Conservation (phyloP, 2,113 vertebrate species). For the Oncorhynchus keta region DNA sequence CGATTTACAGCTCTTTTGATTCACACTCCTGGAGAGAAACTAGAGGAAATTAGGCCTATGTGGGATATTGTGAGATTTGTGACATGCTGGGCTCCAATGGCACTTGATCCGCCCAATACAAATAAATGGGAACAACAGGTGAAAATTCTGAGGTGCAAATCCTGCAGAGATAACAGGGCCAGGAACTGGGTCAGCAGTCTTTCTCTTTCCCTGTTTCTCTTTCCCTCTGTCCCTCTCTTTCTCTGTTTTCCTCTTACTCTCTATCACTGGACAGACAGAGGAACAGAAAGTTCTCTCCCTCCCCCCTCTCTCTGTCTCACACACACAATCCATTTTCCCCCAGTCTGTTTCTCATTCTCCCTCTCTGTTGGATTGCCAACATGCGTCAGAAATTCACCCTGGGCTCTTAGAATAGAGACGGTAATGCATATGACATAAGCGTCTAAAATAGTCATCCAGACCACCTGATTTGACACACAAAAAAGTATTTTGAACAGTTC, state of each 20-base stretch:
- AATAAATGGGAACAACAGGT: slow-evolving; percentile 44
- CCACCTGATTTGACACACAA: slow-evolving; percentile 19
- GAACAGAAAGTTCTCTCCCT: too few relatives aligned
- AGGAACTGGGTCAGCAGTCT: slow-evolving; percentile 21
- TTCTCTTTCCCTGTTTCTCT: slow-evolving; percentile 16
- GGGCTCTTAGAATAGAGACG: slow-evolving; percentile 48
- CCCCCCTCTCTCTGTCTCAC: neutral
- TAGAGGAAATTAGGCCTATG: slow-evolving; percentile 36
- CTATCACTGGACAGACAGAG: neutral
- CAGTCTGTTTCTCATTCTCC: slow-evolving; percentile 53
- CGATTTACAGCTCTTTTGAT: slow-evolving; percentile 9
- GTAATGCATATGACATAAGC: slow-evolving; percentile 37
- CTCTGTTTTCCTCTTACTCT: slow-evolving; percentile 6
- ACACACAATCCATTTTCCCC: neutral
- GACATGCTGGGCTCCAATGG: slow-evolving; percentile 41
- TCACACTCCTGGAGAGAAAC: slow-evolving; percentile 36
- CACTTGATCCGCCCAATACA: slow-evolving; percentile 37
- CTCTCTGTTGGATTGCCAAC: slow-evolving; percentile 45
- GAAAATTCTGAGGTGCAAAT: slow-evolving; percentile 33
- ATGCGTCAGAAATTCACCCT: slow-evolving; percentile 47
- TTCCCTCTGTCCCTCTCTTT: slow-evolving; percentile 15
- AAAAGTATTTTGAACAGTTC: slow-evolving; percentile 8
- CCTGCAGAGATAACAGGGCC: slow-evolving; percentile 30
- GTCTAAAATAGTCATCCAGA: slow-evolving; percentile 38
- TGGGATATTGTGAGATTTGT: slow-evolving; percentile 26